phyloP scores from a whole-genome alignment of 2,888 invertebrate genomes.

The Rhagonycha fulva region DNA sequence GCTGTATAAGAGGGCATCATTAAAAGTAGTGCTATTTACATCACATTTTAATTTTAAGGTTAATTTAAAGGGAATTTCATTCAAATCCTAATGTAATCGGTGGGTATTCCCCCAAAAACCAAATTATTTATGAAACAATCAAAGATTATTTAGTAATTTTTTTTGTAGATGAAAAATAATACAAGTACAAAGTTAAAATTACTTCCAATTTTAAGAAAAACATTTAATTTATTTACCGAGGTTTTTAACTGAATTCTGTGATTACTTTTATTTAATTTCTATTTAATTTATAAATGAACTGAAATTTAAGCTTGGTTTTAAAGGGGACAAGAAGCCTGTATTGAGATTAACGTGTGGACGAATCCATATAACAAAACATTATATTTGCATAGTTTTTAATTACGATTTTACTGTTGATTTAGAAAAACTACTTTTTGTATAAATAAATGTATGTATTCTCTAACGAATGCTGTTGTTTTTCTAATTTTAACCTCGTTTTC shows the following conservation, averaged over 20 bases:
- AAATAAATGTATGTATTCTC: conserved; percentile 12
- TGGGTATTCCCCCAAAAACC: neutral
- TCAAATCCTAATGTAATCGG: neutral
- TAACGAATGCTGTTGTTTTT: neutral
- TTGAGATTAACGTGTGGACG: neutral
- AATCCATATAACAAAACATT: neutral
- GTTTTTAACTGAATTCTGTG: too few relatives aligned
- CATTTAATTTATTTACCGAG: too few relatives aligned
- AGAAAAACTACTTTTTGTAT: conserved; percentile 7
- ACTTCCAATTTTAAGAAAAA: too few relatives aligned
- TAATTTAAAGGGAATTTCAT: neutral
- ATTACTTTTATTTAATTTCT: too few relatives aligned
- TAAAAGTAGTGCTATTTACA: neutral
- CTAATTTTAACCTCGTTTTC: neutral
- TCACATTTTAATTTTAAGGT: neutral
- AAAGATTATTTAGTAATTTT: neutral
- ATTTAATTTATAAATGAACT: neutral
- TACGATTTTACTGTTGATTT: neutral
- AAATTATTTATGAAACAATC: neutral
- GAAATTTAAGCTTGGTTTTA: neutral
- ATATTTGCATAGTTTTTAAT: neutral
- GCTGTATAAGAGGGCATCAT: neutral
- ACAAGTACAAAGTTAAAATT: neutral
- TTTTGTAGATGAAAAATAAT: neutral
- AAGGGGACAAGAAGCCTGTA: neutral